A percentile compares a stretch with the other conserved stretches of the same genome.
Evolutionary conservation across 2,113 vertebrate genomes (phyloP).

Genomic region (Scalopus aquaticus): DNA sequence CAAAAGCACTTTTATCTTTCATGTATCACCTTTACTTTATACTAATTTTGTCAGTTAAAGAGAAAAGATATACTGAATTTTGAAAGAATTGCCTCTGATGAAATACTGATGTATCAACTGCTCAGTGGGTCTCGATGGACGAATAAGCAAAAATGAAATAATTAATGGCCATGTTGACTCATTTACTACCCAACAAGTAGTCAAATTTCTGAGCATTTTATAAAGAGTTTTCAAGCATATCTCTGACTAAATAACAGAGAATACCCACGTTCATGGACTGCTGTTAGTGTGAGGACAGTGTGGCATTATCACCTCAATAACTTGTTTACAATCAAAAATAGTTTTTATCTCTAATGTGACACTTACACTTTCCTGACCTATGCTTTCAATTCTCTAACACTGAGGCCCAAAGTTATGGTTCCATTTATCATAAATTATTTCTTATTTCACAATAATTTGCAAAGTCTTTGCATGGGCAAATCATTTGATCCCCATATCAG

Average conservation of each 20-base stretch:
- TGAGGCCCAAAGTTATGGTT: background rate
- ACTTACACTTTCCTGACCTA: background rate
- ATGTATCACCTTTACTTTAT: background rate
- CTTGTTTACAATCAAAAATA: background rate
- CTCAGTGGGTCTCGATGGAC: background rate
- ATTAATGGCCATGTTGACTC: background rate
- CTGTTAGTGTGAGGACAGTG: background rate
- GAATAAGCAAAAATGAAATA: background rate
- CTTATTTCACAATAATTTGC: background rate
- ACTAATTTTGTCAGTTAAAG: background rate
- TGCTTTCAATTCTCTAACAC: background rate
- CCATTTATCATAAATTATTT: background rate
- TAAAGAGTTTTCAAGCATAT: background rate
- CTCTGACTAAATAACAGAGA: background rate
- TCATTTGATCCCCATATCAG: background rate
- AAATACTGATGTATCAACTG: background rate
- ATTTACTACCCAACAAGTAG: background rate
- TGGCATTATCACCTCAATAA: background rate
- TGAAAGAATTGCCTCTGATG: background rate
- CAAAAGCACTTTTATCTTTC: background rate
- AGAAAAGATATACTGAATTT: background rate
- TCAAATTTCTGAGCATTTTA: background rate
- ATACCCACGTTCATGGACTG: too few species aligned
- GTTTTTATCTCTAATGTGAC: background rate
- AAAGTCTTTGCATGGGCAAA: background rate